These are phyloP conservation scores for Acanthaster planci DNA, from an alignment of 35 echinoderm and acorn worm genomes.

Conservation along the genomic window DNA sequence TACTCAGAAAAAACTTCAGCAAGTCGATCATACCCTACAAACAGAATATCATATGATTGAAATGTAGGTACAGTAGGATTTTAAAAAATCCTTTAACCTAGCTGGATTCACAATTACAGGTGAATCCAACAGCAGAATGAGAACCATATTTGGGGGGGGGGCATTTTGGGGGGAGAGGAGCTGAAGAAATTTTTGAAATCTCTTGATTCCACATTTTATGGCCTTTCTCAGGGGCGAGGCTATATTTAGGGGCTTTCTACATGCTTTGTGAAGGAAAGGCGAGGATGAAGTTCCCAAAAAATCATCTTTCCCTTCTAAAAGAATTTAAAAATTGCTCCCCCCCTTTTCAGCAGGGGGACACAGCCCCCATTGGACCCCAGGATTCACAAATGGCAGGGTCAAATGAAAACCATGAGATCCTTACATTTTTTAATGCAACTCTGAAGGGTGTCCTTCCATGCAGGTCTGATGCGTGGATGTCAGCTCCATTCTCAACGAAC, in stretches of 20 bases:
- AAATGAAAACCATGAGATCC: not conserved
- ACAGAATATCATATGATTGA: not conserved
- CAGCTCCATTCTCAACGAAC: constrained; percentile 66
- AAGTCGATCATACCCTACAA: not conserved
- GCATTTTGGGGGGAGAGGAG: too few relatives aligned
- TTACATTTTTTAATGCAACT: not conserved
- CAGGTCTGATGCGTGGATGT: constrained; percentile 46
- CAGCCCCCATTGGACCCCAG: not conserved
- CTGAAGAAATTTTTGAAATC: too few relatives aligned
- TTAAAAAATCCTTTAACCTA: too few relatives aligned
- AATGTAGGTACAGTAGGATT: too few relatives aligned
- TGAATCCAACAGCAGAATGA: not conserved
- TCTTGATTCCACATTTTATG: too few relatives aligned
- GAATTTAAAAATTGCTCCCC: not conserved
- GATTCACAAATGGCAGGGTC: not conserved
- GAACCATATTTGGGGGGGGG: too few relatives aligned
- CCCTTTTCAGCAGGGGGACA: not conserved
- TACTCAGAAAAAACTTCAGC: not conserved
- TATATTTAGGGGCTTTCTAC: not conserved
- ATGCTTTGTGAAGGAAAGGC: not conserved
- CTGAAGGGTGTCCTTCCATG: constrained; percentile 79
- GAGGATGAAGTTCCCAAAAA: not conserved
- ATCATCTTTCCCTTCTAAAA: not conserved
- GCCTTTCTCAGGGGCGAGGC: too few relatives aligned
- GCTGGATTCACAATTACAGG: too few relatives aligned